Base-by-base conservation (phyloP, 2,888 invertebrate genomes). In the Cosmopolites sordidus region DNA sequence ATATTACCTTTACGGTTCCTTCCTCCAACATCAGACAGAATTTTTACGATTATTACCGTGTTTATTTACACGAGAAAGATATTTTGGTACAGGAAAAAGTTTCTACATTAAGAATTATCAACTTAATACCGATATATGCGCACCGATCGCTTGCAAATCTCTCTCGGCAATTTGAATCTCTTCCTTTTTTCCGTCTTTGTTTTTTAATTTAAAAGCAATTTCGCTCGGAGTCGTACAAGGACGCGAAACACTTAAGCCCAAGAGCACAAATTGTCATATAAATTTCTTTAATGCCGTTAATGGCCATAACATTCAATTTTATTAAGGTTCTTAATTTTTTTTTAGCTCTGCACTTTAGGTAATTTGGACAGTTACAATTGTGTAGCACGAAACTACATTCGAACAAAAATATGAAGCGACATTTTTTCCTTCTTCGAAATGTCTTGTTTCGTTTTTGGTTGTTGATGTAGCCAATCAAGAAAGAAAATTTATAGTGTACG, bases 271-370 rank as follows among this genome's bases (percentile, higher is more conserved):
- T 51, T 48, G 53, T 53, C 53, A 48, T 43, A 53, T 53, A 53
- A 53, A 53, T 53, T 48, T 48, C 16, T 42, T 56, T 54, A 56
- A 58, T 58, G 53, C 53, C 54, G 44, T 29, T 45, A 51, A 58
- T 51, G 58, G 47, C 52, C 54, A 48, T 58, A 59, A 51, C 60
- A 59, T 58, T 60, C 55, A 60, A 57, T 62, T 62, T 60, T 59
- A 62, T 59, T 57, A 48, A 54, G 51, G 57, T 52, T 60, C 55
- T 62, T 54, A 60, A 62, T 60, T 59, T 51, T 45, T 45, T 56
- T 40, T 11, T 42, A 51, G 52, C 56, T 58, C 60, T 51, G 58
- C 55, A 51, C 55, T 33, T 51, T 43, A 29, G 54, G 53, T 53
- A 54, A 57, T 59, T 57, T 57, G 37, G 58, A 56, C 54, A 56